These are phyloP conservation scores for Hypena proboscidalis DNA, from an alignment of 2,888 invertebrate species.

Conservation along the genomic window DNA sequence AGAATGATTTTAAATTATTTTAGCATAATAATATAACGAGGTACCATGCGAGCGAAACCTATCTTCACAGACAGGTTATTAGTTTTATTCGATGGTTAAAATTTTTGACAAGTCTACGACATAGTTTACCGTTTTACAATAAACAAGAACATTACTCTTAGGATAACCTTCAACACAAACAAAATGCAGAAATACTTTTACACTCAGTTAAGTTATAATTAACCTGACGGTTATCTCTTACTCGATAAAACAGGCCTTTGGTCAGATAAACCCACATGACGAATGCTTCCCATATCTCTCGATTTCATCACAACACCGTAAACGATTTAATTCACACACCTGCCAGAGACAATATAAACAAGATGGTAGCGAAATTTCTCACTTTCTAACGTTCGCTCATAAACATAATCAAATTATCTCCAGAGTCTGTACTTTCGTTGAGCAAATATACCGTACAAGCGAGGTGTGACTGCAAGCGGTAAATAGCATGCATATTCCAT, in stretches of 20 bases:
- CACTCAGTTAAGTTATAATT: too few species aligned
- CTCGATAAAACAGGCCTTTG: background rate
- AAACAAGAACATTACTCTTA: too few species aligned
- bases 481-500: slow-evolving; percentile 2
- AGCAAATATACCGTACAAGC: slow-evolving; percentile 51
- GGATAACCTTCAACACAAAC: too few species aligned
- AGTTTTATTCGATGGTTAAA: too few species aligned
- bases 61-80: too few species aligned
- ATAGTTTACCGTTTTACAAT: too few species aligned
- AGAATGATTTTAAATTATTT: too few species aligned
- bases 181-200: too few species aligned
- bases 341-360: slow-evolving; percentile 33
- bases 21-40: too few species aligned
- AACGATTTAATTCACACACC: slow-evolving; percentile 10
- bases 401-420: slow-evolving; percentile 65
- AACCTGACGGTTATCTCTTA: too few species aligned
- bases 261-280: background rate
- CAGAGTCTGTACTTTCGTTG: slow-evolving; percentile 59
- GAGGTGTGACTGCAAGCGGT: slow-evolving; percentile 21
- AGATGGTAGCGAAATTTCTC: slow-evolving; percentile 48
- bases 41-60: too few species aligned
- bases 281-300: background rate
- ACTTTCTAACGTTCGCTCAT: slow-evolving; percentile 62
- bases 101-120: too few species aligned
- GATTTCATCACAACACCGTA: slow-evolving; percentile 5